A percentile compares a stretch with the other conserved stretches of the same genome.
Evolutionary conservation across 2,113 vertebrate species (phyloP).

Genomic region (Chrysochloris asiatica): DNA sequence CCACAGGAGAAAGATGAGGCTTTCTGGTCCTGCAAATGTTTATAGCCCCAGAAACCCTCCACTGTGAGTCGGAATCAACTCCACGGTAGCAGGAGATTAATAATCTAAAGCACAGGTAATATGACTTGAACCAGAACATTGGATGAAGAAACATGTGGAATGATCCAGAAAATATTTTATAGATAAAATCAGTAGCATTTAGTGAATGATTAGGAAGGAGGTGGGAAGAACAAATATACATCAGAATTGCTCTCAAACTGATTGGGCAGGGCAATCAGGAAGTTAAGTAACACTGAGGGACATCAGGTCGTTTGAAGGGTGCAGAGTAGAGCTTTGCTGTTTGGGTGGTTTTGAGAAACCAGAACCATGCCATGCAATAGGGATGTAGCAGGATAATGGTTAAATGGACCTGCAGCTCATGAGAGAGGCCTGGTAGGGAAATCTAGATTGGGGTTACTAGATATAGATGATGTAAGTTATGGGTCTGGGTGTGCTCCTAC

Average conservation of each 20-base stretch:
- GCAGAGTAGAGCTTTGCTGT: neutral
- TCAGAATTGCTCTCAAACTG: neutral
- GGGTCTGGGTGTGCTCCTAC: neutral
- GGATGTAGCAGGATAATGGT: neutral
- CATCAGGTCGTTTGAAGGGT: neutral
- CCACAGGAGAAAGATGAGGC: too few relatives aligned
- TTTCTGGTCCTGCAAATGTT: too few relatives aligned
- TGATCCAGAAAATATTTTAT: neutral
- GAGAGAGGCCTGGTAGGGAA: neutral
- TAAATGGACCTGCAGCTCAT: neutral
- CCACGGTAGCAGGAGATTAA: too few relatives aligned
- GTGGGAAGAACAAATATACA: neutral
- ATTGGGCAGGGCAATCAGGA: neutral
- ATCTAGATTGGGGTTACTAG: neutral
- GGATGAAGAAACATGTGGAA: neutral
- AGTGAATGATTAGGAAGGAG: neutral
- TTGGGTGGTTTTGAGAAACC: neutral
- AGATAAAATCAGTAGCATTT: neutral
- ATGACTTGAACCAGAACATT: neutral
- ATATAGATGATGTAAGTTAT: neutral
- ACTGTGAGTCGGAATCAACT: too few relatives aligned
- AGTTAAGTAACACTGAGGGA: neutral
- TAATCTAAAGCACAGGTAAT: neutral
- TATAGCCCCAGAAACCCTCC: too few relatives aligned
- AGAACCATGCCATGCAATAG: too few relatives aligned